Evolutionary conservation across 2,888 invertebrate species (phyloP).

Genomic region (Gryllus longicercus): DNA sequence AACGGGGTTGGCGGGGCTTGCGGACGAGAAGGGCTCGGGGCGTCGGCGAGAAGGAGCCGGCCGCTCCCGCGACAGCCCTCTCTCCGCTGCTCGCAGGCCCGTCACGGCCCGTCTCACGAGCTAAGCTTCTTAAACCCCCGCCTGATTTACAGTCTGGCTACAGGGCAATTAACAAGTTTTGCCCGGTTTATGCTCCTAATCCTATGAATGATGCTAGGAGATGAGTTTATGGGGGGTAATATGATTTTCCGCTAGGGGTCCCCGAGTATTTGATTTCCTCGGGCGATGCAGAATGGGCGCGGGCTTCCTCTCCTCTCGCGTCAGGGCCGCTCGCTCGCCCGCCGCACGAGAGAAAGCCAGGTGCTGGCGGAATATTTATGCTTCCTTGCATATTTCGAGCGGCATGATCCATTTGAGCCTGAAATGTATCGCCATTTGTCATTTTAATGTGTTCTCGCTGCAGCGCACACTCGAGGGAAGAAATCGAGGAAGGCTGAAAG

Average conservation of each 20-base stretch:
- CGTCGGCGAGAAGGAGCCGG: neutral
- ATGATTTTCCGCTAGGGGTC: slow-evolving; percentile 33
- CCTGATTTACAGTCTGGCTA: slow-evolving; percentile 36
- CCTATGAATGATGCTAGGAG: slow-evolving; percentile 50
- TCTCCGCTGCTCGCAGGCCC: slow-evolving; percentile 19
- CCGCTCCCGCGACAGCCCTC: slow-evolving; percentile 5
- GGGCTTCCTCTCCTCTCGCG: neutral
- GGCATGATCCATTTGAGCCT: slow-evolving; percentile 36
- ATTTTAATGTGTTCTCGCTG: slow-evolving; percentile 34
- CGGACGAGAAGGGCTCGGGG: slow-evolving; percentile 4
- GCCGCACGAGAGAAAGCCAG: slow-evolving; percentile 26
- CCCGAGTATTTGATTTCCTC: slow-evolving; percentile 32
- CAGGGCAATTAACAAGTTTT: slow-evolving; percentile 53
- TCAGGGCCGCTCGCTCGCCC: neutral
- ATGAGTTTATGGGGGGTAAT: slow-evolving; percentile 34
- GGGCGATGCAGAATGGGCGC: neutral
- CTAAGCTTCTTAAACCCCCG: slow-evolving; percentile 37
- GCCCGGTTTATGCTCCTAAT: slow-evolving; percentile 47
- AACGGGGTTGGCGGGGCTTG: neutral
- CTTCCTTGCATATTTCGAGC: slow-evolving; percentile 34
- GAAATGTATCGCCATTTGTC: slow-evolving; percentile 36
- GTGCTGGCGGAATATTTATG: slow-evolving; percentile 35
- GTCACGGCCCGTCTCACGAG: slow-evolving; percentile 32
- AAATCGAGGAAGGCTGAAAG: neutral
- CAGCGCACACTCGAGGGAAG: neutral